phyloP scores from a whole-genome alignment of 2,888 invertebrate species.

The Acrobeloides nanus region DNA sequence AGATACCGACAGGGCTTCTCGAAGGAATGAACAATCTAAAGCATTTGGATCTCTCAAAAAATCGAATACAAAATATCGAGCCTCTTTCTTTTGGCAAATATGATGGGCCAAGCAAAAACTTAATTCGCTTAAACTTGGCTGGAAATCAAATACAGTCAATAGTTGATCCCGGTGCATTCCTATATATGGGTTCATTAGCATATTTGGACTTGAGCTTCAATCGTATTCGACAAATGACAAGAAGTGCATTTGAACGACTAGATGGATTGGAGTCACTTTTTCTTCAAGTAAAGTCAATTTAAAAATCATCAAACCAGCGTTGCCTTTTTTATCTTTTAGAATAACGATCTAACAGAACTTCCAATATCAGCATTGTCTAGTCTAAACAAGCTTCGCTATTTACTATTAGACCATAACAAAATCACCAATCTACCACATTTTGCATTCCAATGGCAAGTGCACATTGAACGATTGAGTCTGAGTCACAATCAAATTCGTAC shows the following conservation, averaged over 20 bases:
- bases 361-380: conserved; percentile 72
- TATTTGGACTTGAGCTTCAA: conserved; percentile 78
- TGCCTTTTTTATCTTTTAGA: conserved; percentile 22
- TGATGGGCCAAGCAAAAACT: conserved; percentile 21
- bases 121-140: conserved; percentile 43
- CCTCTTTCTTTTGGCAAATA: conserved; percentile 36
- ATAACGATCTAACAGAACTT: conserved; percentile 70
- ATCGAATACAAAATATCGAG: conserved; percentile 35
- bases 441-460: conserved; percentile 66
- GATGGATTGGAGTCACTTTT: conserved; percentile 71
- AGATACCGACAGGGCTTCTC: conserved; percentile 29
- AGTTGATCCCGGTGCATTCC: conserved; percentile 64
- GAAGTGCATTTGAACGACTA: conserved; percentile 69
- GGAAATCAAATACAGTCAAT: conserved; percentile 27
- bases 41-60: conserved; percentile 60
- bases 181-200: conserved; percentile 69
- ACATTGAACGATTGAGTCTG: conserved; percentile 50
- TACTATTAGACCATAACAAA: conserved; percentile 83
- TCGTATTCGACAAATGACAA: conserved; percentile 67
- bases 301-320: conserved; percentile 19
- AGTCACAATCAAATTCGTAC: conserved; percentile 44
- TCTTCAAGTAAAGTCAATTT: conserved; percentile 48
- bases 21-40: conserved; percentile 55
- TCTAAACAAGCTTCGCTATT: conserved; percentile 71
- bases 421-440: conserved; percentile 73